Conservation (phyloP, 2,797 vertebrate species). For the Aselliscus stoliczkanus region DNA sequence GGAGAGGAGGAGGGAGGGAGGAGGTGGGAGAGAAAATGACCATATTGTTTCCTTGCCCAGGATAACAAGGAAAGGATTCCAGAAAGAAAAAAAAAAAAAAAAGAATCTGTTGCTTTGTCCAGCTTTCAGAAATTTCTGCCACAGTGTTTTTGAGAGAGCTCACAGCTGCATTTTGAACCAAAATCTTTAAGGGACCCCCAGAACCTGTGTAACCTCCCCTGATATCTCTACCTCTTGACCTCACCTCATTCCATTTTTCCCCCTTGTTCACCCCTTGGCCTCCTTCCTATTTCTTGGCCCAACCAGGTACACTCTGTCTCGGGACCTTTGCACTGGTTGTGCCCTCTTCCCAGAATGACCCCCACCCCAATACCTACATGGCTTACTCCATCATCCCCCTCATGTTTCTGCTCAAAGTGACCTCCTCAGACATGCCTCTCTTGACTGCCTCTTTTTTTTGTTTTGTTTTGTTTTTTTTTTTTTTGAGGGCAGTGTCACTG, state of each 20-base stretch:
- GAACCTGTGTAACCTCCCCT: background rate
- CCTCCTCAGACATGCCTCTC: background rate
- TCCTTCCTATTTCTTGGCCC: background rate
- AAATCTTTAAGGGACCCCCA: background rate
- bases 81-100: background rate
- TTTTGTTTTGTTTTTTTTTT: too few species aligned
- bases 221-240: background rate
- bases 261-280: background rate
- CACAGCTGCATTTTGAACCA: background rate
- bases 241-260: background rate
- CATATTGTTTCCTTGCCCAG: background rate
- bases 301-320: background rate
- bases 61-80: background rate
- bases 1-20: background rate
- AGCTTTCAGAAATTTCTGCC: conserved; percentile 33
- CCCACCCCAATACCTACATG: fast-evolving
- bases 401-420: background rate
- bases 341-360: background rate
- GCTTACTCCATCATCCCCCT: background rate
- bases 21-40: background rate
- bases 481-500: too few species aligned
- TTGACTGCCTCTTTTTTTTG: background rate
- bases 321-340: background rate
- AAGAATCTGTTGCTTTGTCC: conserved; percentile 47
- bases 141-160: background rate